These are phyloP conservation scores for Malacoctenus gilli DNA, from an alignment of 2,797 vertebrate genomes.

Conservation along the genomic window DNA sequence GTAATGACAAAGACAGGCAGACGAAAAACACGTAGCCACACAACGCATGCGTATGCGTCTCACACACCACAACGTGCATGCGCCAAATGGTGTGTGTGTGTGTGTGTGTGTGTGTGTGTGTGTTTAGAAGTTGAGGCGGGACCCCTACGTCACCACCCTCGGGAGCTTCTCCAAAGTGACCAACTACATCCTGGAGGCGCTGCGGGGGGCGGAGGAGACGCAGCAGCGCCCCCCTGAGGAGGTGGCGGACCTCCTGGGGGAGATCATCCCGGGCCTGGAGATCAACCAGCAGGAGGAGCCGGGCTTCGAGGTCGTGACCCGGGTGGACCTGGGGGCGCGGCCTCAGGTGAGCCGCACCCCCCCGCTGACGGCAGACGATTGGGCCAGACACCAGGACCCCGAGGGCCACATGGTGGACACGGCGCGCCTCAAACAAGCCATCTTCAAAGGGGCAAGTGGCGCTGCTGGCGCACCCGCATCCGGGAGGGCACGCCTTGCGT, in stretches of 20 bases:
- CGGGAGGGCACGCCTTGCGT: no score
- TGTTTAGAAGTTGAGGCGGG: slow-evolving; percentile 88
- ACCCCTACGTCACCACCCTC: slow-evolving; percentile 90
- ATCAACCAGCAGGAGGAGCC: slow-evolving; percentile 97
- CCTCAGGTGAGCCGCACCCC: slow-evolving; percentile 86
- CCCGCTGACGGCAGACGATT: slow-evolving; percentile 88
- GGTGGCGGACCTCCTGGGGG: slow-evolving; percentile 89
- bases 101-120: neutral
- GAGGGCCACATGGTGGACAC: slow-evolving; percentile 88
- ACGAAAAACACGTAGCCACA: no score
- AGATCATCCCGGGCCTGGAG: slow-evolving; percentile 92
- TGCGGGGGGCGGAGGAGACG: slow-evolving; percentile 85
- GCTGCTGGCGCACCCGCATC: no score
- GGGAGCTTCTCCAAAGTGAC: slow-evolving; percentile 95
- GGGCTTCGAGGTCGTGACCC: slow-evolving; percentile 95
- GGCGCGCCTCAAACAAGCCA: slow-evolving; percentile 81
- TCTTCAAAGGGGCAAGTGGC: slow-evolving; percentile 92
- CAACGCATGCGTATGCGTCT: no score
- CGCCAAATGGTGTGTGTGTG: no score
- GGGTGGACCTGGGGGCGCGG: slow-evolving; percentile 89
- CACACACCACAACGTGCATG: no score
- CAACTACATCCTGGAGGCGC: slow-evolving; percentile 91
- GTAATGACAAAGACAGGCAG: no score
- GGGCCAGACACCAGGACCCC: slow-evolving; percentile 86
- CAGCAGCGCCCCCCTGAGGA: slow-evolving; percentile 90